Evolutionary conservation across 2,113 vertebrate species (phyloP).

Genomic region (Aramus guarauna): DNA sequence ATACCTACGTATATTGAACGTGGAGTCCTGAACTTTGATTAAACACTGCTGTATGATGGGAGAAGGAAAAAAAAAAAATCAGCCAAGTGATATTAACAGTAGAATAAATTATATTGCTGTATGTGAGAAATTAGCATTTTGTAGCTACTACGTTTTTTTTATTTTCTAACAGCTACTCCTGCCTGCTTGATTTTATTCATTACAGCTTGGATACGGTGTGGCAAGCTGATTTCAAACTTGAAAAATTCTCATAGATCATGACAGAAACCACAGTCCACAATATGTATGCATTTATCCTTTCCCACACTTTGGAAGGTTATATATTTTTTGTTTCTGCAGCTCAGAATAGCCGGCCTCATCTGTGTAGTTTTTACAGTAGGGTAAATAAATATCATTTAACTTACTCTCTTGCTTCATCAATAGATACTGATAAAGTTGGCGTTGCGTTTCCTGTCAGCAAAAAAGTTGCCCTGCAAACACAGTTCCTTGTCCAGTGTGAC

Average conservation of each 20-base stretch:
- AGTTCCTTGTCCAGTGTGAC: not conserved
- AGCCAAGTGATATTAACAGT: fast-evolving
- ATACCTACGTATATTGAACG: not conserved
- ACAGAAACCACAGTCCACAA: not conserved
- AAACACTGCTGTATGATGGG: not conserved
- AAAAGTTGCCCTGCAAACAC: not conserved
- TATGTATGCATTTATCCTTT: not conserved
- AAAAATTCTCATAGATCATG: not conserved
- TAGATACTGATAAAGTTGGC: not conserved
- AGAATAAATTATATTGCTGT: not conserved
- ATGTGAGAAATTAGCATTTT: not conserved
- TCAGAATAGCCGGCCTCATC: not conserved
- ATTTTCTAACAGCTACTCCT: not conserved
- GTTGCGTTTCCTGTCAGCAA: not conserved
- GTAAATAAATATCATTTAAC: not conserved
- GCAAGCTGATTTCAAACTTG: not conserved
- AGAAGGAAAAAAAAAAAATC: not conserved
- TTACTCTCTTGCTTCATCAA: not conserved
- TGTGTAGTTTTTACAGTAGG: not conserved
- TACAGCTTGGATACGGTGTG: not conserved
- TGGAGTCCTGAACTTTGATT: not conserved
- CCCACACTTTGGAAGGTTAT: not conserved
- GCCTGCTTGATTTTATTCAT: not conserved
- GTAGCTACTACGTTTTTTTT: not conserved
- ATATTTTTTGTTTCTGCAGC: not conserved